phyloP scores from a whole-genome alignment of 2,797 vertebrate species.

The Eulemur rubriventer region DNA sequence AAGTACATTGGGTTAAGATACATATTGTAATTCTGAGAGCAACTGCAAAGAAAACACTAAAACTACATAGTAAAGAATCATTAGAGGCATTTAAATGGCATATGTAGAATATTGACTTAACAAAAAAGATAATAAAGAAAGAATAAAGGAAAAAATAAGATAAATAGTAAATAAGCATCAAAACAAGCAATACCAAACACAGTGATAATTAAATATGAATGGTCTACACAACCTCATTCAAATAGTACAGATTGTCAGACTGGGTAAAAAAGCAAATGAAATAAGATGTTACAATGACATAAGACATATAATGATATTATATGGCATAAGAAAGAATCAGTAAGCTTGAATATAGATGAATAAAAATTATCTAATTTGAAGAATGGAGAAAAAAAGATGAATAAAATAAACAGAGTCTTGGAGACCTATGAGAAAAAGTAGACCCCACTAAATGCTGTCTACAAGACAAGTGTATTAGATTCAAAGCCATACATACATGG shows the following conservation, averaged over 20 bases:
- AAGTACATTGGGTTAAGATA: background rate
- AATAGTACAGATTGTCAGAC: background rate
- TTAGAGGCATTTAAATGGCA: background rate
- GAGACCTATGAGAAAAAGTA: background rate
- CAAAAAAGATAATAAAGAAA: background rate
- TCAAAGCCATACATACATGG: constrained; percentile 14
- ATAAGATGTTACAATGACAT: background rate
- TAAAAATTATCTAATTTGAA: background rate
- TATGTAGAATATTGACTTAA: background rate
- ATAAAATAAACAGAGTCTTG: background rate
- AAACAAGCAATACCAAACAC: background rate
- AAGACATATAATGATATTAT: background rate
- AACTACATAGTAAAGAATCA: background rate
- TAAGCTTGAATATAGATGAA: background rate
- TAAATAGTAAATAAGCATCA: background rate
- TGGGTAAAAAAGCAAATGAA: background rate
- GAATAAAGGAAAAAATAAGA: background rate
- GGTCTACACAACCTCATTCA: background rate
- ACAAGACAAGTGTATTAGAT: background rate
- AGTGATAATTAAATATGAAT: background rate
- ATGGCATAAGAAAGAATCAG: background rate
- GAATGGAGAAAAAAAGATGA: background rate
- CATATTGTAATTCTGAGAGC: background rate
- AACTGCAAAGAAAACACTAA: background rate
- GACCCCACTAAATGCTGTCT: background rate